Base-by-base conservation (phyloP, 2,797 vertebrate species). In the Eospalax fontanierii region DNA sequence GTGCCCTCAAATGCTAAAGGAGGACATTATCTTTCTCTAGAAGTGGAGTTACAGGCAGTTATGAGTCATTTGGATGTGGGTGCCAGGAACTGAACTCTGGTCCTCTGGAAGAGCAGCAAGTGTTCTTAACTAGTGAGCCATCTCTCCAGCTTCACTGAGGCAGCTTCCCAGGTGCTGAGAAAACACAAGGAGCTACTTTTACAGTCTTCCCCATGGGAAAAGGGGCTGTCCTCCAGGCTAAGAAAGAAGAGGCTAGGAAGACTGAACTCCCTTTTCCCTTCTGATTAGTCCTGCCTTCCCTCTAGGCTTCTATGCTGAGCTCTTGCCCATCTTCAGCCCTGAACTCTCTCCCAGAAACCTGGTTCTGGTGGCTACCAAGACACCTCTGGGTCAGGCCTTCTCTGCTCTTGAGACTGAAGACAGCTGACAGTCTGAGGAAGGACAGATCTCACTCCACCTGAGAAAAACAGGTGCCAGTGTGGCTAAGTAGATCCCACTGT, bases 301-400 rank as follows among this genome's bases (percentile, higher is more conserved):
- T 18, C 30, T 19, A 99, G 99, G 99, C 89, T 98, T 99, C 93
- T 96, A 98, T 15, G 99, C 99, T 15, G 98, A 98, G 76, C 98
- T 99, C 0, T 90, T 99, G 78, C 99, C 99, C 26, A 98, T 99
- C 83, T 99, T 99, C 82, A 95, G 99, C 92, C 99, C 99, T 0
- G 96, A 96, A 0, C 97, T 99, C 75, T 99, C 99, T 4, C 99
- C 99, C 0, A 98, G 99, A 83, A 99, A 99, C 98, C 97, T 99
- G 96, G 99, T 99, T 46, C 98, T 99, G 91, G 99, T 99, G 94
- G 99, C 99, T 0, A 94, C 99, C 1, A 99, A 99, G 96, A 73
- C 78, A 0, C 93, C 86, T 0, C 89, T 98, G 92, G 96, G 50
- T 4, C 0, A 92, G 0, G 97, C 61, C 14, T 94, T 98, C 80